Base-by-base conservation (phyloP, 2,888 invertebrate species). In the Aleiodes testaceus region DNA sequence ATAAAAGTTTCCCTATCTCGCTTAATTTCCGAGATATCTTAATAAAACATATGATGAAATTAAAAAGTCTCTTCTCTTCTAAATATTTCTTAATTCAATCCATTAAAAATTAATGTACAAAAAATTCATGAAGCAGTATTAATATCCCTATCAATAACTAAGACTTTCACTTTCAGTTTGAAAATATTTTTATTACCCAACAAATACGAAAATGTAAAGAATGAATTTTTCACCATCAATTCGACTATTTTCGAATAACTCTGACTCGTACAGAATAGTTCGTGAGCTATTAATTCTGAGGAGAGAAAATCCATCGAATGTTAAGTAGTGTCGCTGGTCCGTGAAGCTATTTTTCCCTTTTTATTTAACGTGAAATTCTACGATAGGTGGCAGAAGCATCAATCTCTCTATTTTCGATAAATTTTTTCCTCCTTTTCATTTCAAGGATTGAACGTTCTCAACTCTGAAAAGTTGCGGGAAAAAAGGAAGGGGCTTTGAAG, bases 241-340 rank as follows among this genome's bases (percentile, higher is more conserved):
- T 55, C 36, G 14, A 47, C 45, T 47, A 26, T 47, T 55, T 65
- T 47, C 20, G 14, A 66, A 55, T 66, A 47, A 53, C 44, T 63
- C 20, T 20, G 18, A 20, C 52, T 20, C 22, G 12, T 42, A 42
- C 11, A 52, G 30, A 71, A 66, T 66, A 66, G 63, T n/a, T 67
- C 61, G 52, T 30, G 42, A 47, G 42, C 66, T 67, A 67, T 67
- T 63, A 63, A 67, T 71, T 63, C 66, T 45, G 14, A 16, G 12
- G 36, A 36, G 36, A 53, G 45, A 30, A 55, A 55, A 55, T 55
- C 18, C 36, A 70, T 65, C 30, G 26, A 49, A 66, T 70, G 42
- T 44, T 52, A 61, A 66, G 70, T 70, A 44, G 44, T 61, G 50
- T 59, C 65, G 66, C 66, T 59, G 22, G 20, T 66, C 2, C 18